Base-by-base conservation (phyloP, 2,113 vertebrate species). In the Mastomys natalensis region DNA sequence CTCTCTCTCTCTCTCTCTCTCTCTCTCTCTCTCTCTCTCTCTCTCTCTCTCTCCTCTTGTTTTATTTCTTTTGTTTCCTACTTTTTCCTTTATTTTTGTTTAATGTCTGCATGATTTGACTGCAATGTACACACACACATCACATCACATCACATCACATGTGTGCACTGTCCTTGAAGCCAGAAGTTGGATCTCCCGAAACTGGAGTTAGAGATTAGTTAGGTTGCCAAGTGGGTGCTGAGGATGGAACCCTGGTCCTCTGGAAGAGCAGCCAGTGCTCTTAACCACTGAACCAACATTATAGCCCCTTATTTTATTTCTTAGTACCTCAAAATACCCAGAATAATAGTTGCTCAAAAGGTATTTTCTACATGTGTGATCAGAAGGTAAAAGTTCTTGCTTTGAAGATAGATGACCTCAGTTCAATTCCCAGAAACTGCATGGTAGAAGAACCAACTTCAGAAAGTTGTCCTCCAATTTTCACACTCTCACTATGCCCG, bases 281-380 rank as follows among this genome's bases (percentile, higher is more conserved):
- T 43, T 62, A 40, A 31, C 26, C 58, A 3, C 55, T 85, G n/a
- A 85, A 17, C 58, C 26, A 64, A 26, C 13, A 29, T 11, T 85
- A 26, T 31, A 85, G 12, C 58, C 40, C 15, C 15, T 93, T 55
- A 89, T 70, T 58, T 77, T 86, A 53, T 86, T 82, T 66, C 76
- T 77, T 81, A 93, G 76, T 93, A 91, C 12, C 48, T 95, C 51
- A 94, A 72, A 82, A 82, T 87, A 17, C 0, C 4, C 70, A 82
- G 17, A 7, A 74, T 31, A 74, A 11, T 53, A 94, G 22, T 88
- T 94, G 3, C 40, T 92, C 78, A 87, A 89, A 96, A 86, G 16
- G 4, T 86, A 34, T 34, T 66, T 86, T 24, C 26, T 86, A 86
- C 64, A 64, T 48, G 15, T 64, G 26, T 13, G 40, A 40, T 85